Percentiles rank a stretch among this genome's conserved stretches.
phyloP scores from a whole-genome alignment of 2,888 invertebrate genomes.

The Seladonia tumulorum region DNA sequence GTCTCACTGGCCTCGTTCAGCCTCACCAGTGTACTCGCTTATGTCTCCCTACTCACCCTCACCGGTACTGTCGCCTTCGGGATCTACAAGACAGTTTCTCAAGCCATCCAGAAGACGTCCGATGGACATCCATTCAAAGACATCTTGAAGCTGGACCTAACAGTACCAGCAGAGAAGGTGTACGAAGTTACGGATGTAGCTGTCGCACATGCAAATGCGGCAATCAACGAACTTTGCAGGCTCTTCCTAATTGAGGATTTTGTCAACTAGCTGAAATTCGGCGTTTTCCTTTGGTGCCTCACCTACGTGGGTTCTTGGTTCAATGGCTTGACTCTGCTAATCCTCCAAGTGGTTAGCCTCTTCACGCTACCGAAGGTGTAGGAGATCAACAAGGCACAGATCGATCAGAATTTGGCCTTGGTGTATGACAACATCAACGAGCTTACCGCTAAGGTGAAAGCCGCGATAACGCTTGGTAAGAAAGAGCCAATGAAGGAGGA shows the following conservation, averaged over 20 bases:
- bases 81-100: constrained; percentile 97
- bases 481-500: constrained; percentile 95
- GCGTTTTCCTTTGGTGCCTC: constrained; percentile 96
- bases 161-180: constrained; percentile 95
- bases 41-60: constrained; percentile 94
- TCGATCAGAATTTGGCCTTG: constrained; percentile 95
- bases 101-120: constrained; percentile 97
- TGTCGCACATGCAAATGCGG: constrained; percentile 94
- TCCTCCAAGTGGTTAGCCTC: constrained; percentile 95
- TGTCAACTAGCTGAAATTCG: constrained; percentile 98
- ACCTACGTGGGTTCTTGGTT: constrained; percentile 99
- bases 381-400: constrained; percentile 96
- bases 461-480: constrained; percentile 95
- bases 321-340: constrained; percentile 99
- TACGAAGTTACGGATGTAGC: constrained; percentile 94
- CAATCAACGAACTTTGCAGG: constrained; percentile 93
- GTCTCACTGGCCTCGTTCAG: constrained; percentile 98
- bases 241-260: constrained; percentile 98
- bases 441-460: constrained; percentile 94
- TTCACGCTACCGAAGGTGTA: constrained; percentile 98
- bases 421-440: constrained; percentile 95
- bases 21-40: constrained; percentile 97
- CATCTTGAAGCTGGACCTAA: constrained; percentile 94
- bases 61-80: constrained; percentile 96
- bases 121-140: constrained; percentile 99